A percentile compares a stretch with the other conserved stretches of the same genome.
phyloP scores from a whole-genome alignment of 2,113 vertebrate species.

The Patagioenas fasciata region DNA sequence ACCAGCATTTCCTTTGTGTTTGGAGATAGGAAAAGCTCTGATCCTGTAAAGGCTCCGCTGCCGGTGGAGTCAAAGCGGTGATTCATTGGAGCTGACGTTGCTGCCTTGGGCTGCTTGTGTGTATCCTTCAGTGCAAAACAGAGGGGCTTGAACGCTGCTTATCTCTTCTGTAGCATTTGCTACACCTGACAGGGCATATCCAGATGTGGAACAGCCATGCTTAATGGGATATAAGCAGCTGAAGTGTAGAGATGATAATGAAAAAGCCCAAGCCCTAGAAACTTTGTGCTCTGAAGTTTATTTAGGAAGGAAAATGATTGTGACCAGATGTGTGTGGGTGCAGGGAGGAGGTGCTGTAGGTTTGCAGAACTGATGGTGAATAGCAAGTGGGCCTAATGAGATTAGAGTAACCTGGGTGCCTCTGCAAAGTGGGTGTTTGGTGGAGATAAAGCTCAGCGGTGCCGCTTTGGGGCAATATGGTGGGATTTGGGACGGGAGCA shows the following conservation, averaged over 20 bases:
- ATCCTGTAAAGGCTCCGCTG: background rate
- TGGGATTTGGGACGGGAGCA: background rate
- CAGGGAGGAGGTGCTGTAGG: constrained; percentile 33
- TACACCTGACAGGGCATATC: background rate
- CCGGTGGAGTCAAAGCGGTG: background rate
- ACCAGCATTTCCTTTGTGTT: background rate
- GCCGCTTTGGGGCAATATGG: background rate
- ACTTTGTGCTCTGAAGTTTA: background rate
- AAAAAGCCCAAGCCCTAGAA: background rate
- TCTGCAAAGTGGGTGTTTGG: background rate
- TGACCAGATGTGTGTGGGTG: constrained; percentile 61
- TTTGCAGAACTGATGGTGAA: constrained; percentile 22
- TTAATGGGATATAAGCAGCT: background rate
- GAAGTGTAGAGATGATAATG: background rate
- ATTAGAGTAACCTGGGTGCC: background rate
- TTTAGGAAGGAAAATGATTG: background rate
- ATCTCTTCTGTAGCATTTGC: background rate
- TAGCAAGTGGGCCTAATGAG: background rate
- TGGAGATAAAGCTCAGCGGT: background rate
- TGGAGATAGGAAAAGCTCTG: background rate
- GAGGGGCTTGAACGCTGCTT: background rate
- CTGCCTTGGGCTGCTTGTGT: background rate
- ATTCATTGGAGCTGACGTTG: background rate
- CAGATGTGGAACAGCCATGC: background rate
- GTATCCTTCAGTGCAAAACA: background rate